Conservation (phyloP, 64 coral and sea anemone species). For the Stichodactyla mertensii region DNA sequence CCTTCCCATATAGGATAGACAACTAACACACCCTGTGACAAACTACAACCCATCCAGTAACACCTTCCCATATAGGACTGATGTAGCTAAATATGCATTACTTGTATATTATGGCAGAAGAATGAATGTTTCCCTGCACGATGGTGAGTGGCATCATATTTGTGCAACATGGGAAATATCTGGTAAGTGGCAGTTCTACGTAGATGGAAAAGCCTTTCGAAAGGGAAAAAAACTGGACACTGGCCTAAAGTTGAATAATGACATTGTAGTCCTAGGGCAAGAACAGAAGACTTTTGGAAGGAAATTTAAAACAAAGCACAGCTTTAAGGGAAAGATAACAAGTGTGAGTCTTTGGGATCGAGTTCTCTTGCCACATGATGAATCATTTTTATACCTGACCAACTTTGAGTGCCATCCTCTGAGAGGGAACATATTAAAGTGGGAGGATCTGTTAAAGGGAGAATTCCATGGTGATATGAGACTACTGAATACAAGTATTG, state of each 20-base stretch:
- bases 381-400: not conserved
- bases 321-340: not conserved
- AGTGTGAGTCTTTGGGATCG: not conserved
- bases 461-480: not conserved
- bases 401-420: not conserved
- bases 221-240: not conserved
- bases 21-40: no score
- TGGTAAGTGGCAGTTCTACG: no score
- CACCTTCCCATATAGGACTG: no score
- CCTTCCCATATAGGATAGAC: no score
- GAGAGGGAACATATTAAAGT: not conserved
- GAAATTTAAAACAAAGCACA: not conserved
- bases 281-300: not conserved
- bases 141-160: no score
- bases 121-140: no score
- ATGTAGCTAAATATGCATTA: no score
- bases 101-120: no score
- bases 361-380: not conserved
- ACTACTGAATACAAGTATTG: no score
- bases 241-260: not conserved
- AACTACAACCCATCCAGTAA: no score
- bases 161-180: no score
- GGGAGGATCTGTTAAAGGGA: not conserved
- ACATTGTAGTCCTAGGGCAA: not conserved
- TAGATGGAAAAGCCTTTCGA: not conserved